A percentile compares a stretch with the other conserved stretches of the same genome.
Conservation (phyloP, 2,888 invertebrate genomes). For the Hartigia nigra region DNA sequence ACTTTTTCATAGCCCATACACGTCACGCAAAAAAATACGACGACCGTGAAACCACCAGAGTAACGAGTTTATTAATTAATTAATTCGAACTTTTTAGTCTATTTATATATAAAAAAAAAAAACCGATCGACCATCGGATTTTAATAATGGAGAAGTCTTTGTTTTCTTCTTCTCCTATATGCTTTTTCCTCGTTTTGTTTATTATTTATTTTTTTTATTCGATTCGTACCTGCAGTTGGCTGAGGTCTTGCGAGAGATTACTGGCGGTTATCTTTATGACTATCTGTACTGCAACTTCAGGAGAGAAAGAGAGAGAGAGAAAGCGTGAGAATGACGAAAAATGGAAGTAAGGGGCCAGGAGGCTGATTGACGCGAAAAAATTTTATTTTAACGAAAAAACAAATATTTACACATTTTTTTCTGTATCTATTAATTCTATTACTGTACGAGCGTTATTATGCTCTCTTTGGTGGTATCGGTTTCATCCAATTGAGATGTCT, state of each 20-base stretch:
- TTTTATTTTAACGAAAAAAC: background rate
- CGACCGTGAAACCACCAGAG: background rate
- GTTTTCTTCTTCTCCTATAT: background rate
- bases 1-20: background rate
- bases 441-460: background rate
- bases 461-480: background rate
- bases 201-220: background rate
- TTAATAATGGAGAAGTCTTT: background rate
- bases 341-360: background rate
- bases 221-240: conserved; percentile 2
- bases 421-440: background rate
- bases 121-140: background rate
- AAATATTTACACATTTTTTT: background rate
- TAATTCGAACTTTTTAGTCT: background rate
- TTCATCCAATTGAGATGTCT: background rate
- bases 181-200: background rate
- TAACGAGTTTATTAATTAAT: background rate
- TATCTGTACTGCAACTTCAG: background rate
- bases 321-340: background rate
- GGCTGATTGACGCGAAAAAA: background rate
- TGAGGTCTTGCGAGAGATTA: background rate
- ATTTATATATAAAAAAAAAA: background rate
- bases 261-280: background rate
- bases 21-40: background rate
- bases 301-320: no score